phyloP scores from a whole-genome alignment of 2,797 vertebrate genomes.

The Poeciliopsis turneri region DNA sequence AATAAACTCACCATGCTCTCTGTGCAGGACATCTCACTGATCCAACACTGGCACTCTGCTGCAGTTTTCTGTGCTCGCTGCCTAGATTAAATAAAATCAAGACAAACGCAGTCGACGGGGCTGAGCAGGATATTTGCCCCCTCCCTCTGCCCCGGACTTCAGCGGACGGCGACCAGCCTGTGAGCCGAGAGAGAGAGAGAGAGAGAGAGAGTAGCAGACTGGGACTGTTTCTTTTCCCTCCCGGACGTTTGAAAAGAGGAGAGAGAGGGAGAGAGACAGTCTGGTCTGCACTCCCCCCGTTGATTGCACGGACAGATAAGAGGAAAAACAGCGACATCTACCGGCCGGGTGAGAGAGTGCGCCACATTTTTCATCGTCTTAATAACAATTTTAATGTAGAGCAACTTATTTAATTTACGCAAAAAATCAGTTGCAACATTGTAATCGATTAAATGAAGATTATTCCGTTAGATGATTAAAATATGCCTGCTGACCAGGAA shows the following conservation, averaged over 20 bases:
- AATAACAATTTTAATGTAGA: neutral
- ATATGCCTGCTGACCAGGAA: neutral
- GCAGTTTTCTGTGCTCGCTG: conserved; percentile 29
- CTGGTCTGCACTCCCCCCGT: conserved; percentile 6
- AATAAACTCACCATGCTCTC: conserved; percentile 63
- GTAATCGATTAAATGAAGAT: neutral
- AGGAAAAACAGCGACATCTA: conserved; percentile 49
- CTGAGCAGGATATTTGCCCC: conserved; percentile 26
- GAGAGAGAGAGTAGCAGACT: neutral
- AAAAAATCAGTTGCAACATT: neutral
- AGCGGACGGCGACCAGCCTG: conserved; percentile 26
- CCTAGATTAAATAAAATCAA: conserved; percentile 27
- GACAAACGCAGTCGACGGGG: conserved; percentile 29
- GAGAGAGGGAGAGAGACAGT: conserved; percentile 39
- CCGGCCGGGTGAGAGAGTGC: neutral
- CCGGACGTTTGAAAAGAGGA: conserved; percentile 72
- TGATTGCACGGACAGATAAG: neutral
- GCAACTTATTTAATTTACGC: neutral
- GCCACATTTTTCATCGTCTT: neutral
- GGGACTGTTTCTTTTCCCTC: conserved; percentile 71
- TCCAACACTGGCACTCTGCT: conserved; percentile 23
- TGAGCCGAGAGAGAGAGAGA: conserved; percentile 1
- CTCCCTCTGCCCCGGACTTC: conserved; percentile 3
- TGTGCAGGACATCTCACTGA: conserved; percentile 61
- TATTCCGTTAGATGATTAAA: neutral